Conservation (phyloP, 2,888 invertebrate species). For the Chouioia cunea region DNA sequence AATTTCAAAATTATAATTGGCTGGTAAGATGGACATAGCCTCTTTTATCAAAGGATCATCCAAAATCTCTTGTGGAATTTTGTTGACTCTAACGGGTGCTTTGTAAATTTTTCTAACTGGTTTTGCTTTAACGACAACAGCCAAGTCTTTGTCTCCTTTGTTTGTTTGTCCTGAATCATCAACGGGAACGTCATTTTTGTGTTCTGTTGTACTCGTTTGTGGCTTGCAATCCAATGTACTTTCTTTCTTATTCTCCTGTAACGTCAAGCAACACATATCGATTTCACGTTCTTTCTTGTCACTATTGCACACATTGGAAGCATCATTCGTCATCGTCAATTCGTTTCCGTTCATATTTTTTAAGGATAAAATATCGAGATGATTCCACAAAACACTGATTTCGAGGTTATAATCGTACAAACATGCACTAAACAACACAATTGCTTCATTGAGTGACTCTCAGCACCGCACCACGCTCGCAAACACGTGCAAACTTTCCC, state of each 20-base stretch:
- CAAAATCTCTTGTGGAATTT: slow-evolving; percentile 84
- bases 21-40: slow-evolving; percentile 83
- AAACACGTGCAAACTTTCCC: neutral
- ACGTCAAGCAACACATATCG: neutral
- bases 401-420: slow-evolving; percentile 32
- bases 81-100: slow-evolving; percentile 80
- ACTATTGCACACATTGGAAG: neutral
- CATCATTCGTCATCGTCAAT: slow-evolving; percentile 3
- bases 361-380: neutral
- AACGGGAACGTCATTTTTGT: slow-evolving; percentile 1
- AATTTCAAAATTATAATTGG: slow-evolving; percentile 98
- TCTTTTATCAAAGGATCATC: slow-evolving; percentile 80
- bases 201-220: neutral
- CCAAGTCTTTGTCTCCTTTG: slow-evolving; percentile 58
- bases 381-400: neutral
- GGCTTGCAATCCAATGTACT: neutral
- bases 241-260: neutral
- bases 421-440: neutral
- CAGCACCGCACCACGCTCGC: neutral
- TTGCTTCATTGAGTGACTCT: neutral
- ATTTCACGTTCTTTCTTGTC: slow-evolving; percentile 5
- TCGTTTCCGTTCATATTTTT: slow-evolving; percentile 35
- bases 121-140: slow-evolving; percentile 81
- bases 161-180: slow-evolving; percentile 5
- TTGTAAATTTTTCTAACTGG: slow-evolving; percentile 85